phyloP scores from a whole-genome alignment of 2,113 vertebrate species.

The Mohoua ochrocephala region DNA sequence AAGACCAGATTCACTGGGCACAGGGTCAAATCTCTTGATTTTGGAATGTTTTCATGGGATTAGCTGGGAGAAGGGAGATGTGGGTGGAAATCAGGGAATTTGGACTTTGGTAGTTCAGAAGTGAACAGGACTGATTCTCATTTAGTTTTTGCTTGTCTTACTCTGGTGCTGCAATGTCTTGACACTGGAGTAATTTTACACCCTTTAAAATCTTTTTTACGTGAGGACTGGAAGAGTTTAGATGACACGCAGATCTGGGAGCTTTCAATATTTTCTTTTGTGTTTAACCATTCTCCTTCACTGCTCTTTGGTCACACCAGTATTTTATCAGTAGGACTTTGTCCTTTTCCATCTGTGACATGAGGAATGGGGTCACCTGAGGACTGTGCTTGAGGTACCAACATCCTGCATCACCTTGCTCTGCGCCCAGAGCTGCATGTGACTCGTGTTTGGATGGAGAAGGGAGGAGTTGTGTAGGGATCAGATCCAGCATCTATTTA shows the following conservation, averaged over 20 bases:
- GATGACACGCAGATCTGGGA: neutral
- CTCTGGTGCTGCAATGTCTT: neutral
- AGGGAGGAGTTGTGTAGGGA: neutral
- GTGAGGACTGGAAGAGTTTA: neutral
- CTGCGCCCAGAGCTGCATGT: fast-evolving
- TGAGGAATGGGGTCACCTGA: neutral
- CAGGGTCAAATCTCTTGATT: neutral
- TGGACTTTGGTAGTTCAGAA: neutral
- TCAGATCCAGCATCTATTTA: neutral
- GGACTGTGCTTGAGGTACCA: neutral
- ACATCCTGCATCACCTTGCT: neutral
- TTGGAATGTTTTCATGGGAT: neutral
- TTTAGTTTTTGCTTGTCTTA: neutral
- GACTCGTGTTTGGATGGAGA: neutral
- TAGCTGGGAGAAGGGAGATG: neutral
- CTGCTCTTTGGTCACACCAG: neutral
- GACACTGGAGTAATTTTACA: neutral
- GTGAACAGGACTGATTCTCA: neutral
- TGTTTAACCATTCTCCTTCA: neutral
- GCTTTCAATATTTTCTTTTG: neutral
- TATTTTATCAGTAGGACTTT: neutral
- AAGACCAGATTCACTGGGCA: neutral
- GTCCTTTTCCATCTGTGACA: neutral
- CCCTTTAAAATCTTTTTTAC: neutral
- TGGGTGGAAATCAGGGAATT: neutral